Conservation (phyloP, 2,113 vertebrate species). For the Mungos mungo region DNA sequence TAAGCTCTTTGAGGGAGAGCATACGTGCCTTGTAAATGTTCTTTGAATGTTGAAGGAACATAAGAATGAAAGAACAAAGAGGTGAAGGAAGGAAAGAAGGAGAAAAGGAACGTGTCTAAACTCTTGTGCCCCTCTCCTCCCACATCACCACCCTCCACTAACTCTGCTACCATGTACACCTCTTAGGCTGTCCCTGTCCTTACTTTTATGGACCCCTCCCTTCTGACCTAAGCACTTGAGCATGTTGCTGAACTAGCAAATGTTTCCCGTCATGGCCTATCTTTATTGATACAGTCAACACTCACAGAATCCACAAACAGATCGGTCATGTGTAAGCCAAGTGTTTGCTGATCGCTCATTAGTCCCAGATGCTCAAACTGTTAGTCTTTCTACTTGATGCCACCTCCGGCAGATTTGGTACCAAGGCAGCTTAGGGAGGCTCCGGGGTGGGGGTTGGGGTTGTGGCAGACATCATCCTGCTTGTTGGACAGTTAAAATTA, state of each 20-base stretch:
- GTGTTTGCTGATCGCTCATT: slow-evolving; percentile 55
- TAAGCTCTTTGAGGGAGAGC: background rate
- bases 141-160: too few species aligned
- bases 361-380: slow-evolving; percentile 32
- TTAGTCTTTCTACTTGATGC: background rate
- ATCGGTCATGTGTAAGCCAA: slow-evolving; percentile 54
- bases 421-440: background rate
- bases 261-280: slow-evolving; percentile 18
- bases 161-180: background rate
- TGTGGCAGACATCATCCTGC: background rate
- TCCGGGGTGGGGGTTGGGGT: too few species aligned
- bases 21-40: background rate
- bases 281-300: background rate
- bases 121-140: background rate
- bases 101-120: rapidly evolving
- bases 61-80: background rate
- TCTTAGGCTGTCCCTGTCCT: rapidly evolving
- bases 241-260: background rate
- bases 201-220: background rate
- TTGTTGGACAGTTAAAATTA: background rate
- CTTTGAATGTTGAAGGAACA: background rate
- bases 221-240: background rate
- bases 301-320: background rate
- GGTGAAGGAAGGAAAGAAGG: background rate
- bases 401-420: slow-evolving; percentile 6